Conservation (phyloP, 2,888 invertebrate genomes). For the Lamellibrachia columna region DNA sequence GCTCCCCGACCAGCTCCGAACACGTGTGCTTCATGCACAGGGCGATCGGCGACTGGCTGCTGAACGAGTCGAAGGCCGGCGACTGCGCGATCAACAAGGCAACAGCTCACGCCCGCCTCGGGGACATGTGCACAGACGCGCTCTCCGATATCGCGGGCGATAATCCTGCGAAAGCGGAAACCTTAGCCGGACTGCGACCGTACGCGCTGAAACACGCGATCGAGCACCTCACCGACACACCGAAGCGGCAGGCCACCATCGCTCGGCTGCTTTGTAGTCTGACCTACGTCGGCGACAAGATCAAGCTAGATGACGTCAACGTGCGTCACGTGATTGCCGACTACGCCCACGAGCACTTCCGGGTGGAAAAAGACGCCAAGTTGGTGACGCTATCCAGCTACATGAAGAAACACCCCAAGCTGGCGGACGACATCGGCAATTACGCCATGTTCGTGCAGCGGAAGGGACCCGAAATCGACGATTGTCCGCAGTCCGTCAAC, state of each 20-base stretch:
- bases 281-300: slow-evolving; percentile 34
- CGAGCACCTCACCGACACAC: slow-evolving; percentile 37
- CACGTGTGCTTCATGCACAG: slow-evolving; percentile 31
- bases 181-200: not conserved
- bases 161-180: slow-evolving; percentile 13
- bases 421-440: slow-evolving; percentile 35
- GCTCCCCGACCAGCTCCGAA: slow-evolving; percentile 20
- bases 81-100: slow-evolving; percentile 27
- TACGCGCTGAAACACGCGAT: slow-evolving; percentile 41
- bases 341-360: slow-evolving; percentile 39
- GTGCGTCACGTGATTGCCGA: slow-evolving; percentile 35
- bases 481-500: slow-evolving; percentile 33
- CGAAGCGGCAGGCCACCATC: slow-evolving; percentile 38
- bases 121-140: slow-evolving; percentile 32
- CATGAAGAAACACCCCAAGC: slow-evolving; percentile 40
- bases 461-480: slow-evolving; percentile 28
- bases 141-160: slow-evolving; percentile 29
- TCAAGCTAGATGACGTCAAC: slow-evolving; percentile 30
- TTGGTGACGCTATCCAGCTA: slow-evolving; percentile 35
- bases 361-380: slow-evolving; percentile 25
- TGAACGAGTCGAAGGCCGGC: slow-evolving; percentile 33
- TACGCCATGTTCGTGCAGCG: slow-evolving; percentile 35
- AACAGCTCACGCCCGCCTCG: slow-evolving; percentile 25
- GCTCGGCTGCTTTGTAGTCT: slow-evolving; percentile 38
- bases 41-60: slow-evolving; percentile 37